Percentiles rank a stretch among this genome's conserved stretches.
phyloP scores from a whole-genome alignment of 2,888 invertebrate species.

The Barypeithes pellucidus region DNA sequence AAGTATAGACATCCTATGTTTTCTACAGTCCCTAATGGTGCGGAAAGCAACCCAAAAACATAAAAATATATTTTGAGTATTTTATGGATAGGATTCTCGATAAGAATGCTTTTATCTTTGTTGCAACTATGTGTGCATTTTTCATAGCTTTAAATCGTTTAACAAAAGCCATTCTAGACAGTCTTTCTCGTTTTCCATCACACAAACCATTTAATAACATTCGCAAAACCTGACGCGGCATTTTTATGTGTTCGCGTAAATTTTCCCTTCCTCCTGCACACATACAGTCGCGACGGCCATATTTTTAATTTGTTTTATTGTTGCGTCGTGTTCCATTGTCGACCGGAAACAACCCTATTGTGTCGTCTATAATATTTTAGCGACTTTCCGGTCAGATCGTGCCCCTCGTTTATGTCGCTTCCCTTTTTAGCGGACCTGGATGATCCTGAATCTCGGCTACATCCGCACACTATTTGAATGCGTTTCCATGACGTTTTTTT shows the following conservation, averaged over 20 bases:
- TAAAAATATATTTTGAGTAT: slow-evolving; percentile 24
- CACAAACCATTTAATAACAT: slow-evolving; percentile 66
- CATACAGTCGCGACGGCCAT: slow-evolving; percentile 58
- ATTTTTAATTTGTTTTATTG: slow-evolving; percentile 69
- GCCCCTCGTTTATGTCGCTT: slow-evolving; percentile 66
- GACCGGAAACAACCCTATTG: slow-evolving; percentile 68
- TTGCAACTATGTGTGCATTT: slow-evolving; percentile 42
- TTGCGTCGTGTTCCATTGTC: slow-evolving; percentile 65
- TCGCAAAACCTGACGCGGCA: slow-evolving; percentile 63
- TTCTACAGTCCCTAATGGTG: slow-evolving; percentile 2
- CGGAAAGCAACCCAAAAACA: slow-evolving; percentile 21
- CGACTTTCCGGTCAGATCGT: slow-evolving; percentile 66
- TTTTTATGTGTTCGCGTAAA: slow-evolving; percentile 60
- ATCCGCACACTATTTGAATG: slow-evolving; percentile 36
- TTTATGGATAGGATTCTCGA: slow-evolving; percentile 10
- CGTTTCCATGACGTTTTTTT: slow-evolving; percentile 5
- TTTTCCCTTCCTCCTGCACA: slow-evolving; percentile 39
- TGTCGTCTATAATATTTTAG: slow-evolving; percentile 69
- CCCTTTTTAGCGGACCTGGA: slow-evolving; percentile 59
- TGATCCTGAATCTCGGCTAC: slow-evolving; percentile 36
- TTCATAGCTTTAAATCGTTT: slow-evolving; percentile 46
- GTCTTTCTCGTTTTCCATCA: slow-evolving; percentile 51
- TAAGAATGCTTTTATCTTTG: slow-evolving; percentile 41
- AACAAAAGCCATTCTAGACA: slow-evolving; percentile 50
- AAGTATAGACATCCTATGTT: slow-evolving; percentile 14